Base-by-base conservation (phyloP, 2,797 vertebrate species). In the Neomorphus geoffroyi region DNA sequence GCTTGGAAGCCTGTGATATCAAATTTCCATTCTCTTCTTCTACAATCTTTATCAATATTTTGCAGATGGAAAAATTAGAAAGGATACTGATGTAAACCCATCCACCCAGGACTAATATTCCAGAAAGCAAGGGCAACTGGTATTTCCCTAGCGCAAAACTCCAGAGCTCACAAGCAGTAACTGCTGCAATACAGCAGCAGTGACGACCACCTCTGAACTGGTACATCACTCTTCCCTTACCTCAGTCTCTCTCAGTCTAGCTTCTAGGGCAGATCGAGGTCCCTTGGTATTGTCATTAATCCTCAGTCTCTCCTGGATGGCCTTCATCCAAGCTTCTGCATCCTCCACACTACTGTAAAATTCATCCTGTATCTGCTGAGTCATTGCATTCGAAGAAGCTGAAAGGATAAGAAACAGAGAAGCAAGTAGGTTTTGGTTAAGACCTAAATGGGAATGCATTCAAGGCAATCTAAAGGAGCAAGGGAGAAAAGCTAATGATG, bases 241-340 rank as follows among this genome's bases (percentile, higher is more conserved):
- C 99, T 99, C 98, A 0, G 99, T 99, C 95, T 99, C 99, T 80
- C 96, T 96, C 26, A 99, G 98, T 73, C 99, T 97, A 93, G 98
- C 97, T 97, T 99, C 99, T 95, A 99, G 98, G 35, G 98, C 99
- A 2, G 98, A 97, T 2, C 98, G 98, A 87, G 99, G 99, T 11
- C 99, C 99, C 79, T 98, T 97, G 17, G 99, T 99, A 97, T 99
- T 98, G 97, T 99, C 99, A 45, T 97, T 99, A 94, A 98, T 86
- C 88, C 96, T 98, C 80, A 99, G 98, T 51, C 97, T 98, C 93
- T 99, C 98, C 80, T 99, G 98, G 77, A 99, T 97, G 3, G 96
- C 97, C 95, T 95, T 97, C 98, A 99, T 99, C 99, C 99, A 99
- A 10, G 97, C 97, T 88, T 97, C 96, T 51, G 99, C 99, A 1